Evolutionary conservation across 2,797 vertebrate genomes (phyloP), one percentile per base, ranked within the genome.

Genomic region (Pseudopleuronectes americanus): DNA sequence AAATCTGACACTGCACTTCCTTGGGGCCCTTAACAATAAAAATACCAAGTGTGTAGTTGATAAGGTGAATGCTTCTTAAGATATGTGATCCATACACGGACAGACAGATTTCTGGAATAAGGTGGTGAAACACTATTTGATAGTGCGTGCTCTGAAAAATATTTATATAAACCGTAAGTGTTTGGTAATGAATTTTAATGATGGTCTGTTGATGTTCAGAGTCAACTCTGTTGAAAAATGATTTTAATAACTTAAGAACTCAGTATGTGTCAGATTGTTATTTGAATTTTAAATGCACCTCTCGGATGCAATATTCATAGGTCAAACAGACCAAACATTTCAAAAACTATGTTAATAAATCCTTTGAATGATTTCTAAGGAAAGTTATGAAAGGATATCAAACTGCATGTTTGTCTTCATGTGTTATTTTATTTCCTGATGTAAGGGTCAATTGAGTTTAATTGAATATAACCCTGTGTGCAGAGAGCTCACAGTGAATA

Each of bases 211-310:
- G 28, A 31, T 31, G 7, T 8, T 2, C 28, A 64, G 62, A 41
- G 28, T 0, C 36, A 67, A 65, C 23, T 33, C 57, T 28, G 47
- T 3, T 45, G 21, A 58, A 54, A 60, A 59, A 56, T 12, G 0
- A 65, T n/a, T 24, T 31, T 38, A 26, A 71, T 61, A 49, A 66
- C 66, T 76, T 13, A 64, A 54, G 47, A 76, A 62, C 60, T 6
- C 31, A 59, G 10, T 4, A 5, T 38, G 31, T 48, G 38, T 51
- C 45, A 52, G 28, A 54, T 61, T 21, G 57, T 59, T 43, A 64
- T 76, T 70, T 3, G 19, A 36, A 71, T 57, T 62, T 26, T 2
- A 47, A 33, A 72, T 2, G 0, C 0, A 14, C 17, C 12, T 70
- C 28, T 70, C 28, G 16, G 6, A 33, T 56, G 9, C 23, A 14